Base-by-base conservation (phyloP, 2,888 invertebrate genomes). In the Heliconius hortense region DNA sequence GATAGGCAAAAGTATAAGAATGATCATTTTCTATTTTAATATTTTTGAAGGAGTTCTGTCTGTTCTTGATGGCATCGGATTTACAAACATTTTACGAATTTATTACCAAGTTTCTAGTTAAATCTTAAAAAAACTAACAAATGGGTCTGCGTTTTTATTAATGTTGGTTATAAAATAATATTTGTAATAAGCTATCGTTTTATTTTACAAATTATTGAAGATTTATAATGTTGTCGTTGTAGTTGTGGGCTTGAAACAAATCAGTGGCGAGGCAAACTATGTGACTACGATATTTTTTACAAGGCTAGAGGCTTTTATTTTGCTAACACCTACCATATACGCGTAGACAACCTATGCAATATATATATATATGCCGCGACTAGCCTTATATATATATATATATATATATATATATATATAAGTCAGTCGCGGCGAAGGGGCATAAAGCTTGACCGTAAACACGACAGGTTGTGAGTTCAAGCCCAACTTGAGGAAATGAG, bases 1-100 rank as follows among this genome's bases (percentile, higher is more conserved):
- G 70, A 74, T 74, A 64, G 69, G 63, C 68, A 53, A 59, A 70
- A 53, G 48, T 62, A 39, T 39, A 71, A 59, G 60, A 60, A 60
- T 43, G 39, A 59, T 43, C 35, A 21, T 71, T 62, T 71, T 43
- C 24, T 62, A 66, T 66, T 66, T 39, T 66, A 66, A 66, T 39
- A 66, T 66, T 39, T 66, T 66, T 64, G 39, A 39, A 64, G 64
- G 35, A 64, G 39, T 35, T 26, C 67, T 68, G 24, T 26, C 48
- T 68, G 18, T 56, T 69, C 21, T 7, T 69, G 68, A 66, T 66
- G 24, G 66, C 39, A 15, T 39, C 0, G 15, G 13, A 64, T 68
- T 18, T 68, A 68, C 48, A 26, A 48, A 53, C 21, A 24, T 66
- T 66, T 66, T 39, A 35, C 1, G 1, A 66, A 66, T 24, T 66